Evolutionary conservation across 2,797 vertebrate species (phyloP).

Genomic region (Hoplostethus mediterraneus): DNA sequence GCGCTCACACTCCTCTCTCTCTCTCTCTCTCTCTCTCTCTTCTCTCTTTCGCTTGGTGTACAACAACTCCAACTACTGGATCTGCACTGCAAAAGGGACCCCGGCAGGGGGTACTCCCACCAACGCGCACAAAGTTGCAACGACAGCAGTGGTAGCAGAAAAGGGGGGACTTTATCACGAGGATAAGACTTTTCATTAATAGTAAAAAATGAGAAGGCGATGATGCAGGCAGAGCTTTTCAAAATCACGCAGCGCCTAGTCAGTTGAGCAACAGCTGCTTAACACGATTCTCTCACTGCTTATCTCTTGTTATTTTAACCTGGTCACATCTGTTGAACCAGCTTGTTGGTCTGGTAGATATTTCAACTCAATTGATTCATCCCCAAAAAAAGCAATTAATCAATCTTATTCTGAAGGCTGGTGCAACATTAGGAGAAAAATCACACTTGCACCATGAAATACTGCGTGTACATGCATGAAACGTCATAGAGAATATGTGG

Average conservation of each 20-base stretch:
- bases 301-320: constrained; percentile 77
- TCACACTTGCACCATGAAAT: constrained; percentile 1
- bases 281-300: constrained; percentile 41
- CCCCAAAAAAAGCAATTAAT: constrained; percentile 25
- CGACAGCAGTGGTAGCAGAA: constrained; percentile 58
- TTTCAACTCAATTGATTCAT: constrained; percentile 34
- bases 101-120: constrained; percentile 83
- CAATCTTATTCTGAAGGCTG: constrained; percentile 23
- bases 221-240: constrained; percentile 1
- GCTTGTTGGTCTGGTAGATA: constrained; percentile 54
- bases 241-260: background rate
- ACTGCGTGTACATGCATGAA: background rate
- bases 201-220: background rate
- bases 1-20: constrained; percentile 63
- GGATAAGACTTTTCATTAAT: background rate
- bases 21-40: constrained; percentile 55
- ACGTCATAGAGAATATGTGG: no score
- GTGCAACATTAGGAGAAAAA: background rate
- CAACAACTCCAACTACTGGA: constrained; percentile 86
- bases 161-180: background rate
- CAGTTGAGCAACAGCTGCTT: constrained; percentile 51
- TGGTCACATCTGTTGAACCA: constrained; percentile 75
- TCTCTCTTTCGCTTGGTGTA: constrained; percentile 62
- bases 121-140: constrained; percentile 63
- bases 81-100: constrained; percentile 82